Base-by-base conservation (phyloP, 2,797 vertebrate species). In the Peromyscus aztecus region DNA sequence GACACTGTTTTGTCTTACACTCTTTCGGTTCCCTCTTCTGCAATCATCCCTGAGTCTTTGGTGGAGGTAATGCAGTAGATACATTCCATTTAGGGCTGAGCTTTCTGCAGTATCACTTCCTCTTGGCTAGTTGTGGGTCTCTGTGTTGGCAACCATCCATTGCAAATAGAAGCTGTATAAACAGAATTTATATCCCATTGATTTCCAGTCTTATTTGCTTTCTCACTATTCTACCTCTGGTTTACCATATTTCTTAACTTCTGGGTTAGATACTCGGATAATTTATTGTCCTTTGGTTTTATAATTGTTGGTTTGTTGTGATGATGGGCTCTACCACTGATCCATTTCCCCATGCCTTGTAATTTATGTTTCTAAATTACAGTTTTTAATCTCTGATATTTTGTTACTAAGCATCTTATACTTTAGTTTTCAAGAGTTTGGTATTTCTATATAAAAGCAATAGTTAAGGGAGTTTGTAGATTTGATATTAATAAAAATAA, bases 111-210 rank as follows among this genome's bases (percentile, higher is more conserved):
- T 73, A 11, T 40, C 69, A 23, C 69, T 73, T 73, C 21, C 23
- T 24, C 71, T 23, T 73, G 71, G 71, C 71, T 21, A 23, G 37
- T 23, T 73, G n/a, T 40, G 71, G 10, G 10, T 46, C 12, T 76
- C 73, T 76, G 40, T 76, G 40, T 46, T 76, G 13, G 46, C 5
- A 43, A 76, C 73, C 24, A 29, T 46, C 73, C 46, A 43, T 76
- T 76, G 24, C 6, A 76, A 43, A 76, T 76, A 6, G 24, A 46
- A 24, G 43, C 24, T 76, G 27, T 31, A 84, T 49, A 59, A 69
- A 34, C 76, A 69, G 37, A 83, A 69, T 61, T 96, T 87, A 55
- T 82, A 76, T 90, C 85, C 85, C 81, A 86, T 80, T 96, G 17
- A 37, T 93, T 77, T 93, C 9, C 57, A 19, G 19, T 88, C 34